phyloP scores from a whole-genome alignment of 2,888 invertebrate genomes.

The Drosophila stalkeri region DNA sequence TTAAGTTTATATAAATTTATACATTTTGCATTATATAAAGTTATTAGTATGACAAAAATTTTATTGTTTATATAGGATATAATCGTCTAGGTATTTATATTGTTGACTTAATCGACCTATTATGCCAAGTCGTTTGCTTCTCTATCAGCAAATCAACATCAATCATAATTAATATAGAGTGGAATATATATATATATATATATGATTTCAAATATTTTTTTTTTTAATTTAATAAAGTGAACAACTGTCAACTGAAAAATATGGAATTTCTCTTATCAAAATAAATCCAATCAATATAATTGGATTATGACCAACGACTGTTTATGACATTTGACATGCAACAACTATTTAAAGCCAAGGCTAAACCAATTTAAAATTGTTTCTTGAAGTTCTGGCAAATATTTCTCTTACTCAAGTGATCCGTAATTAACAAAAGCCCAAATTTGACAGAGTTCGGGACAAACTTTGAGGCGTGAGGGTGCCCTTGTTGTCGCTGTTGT shows the following conservation, averaged over 20 bases:
- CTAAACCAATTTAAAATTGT: constrained; percentile 25
- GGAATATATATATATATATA: too few relatives aligned
- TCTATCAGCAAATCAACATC: too few relatives aligned
- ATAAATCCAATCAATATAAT: constrained; percentile 7
- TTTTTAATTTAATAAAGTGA: too few relatives aligned
- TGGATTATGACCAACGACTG: constrained; percentile 5
- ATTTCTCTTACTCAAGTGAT: constrained; percentile 22
- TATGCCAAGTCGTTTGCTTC: too few relatives aligned
- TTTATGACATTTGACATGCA: constrained; percentile 25
- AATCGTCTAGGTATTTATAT: too few relatives aligned
- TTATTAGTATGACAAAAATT: too few relatives aligned
- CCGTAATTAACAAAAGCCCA: constrained; percentile 32
- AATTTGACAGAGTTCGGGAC: constrained; percentile 17
- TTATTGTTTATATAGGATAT: too few relatives aligned
- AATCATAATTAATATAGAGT: too few relatives aligned
- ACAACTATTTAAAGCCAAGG: neutral
- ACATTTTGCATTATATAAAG: too few relatives aligned
- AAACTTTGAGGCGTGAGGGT: constrained; percentile 3
- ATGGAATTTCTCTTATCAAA: neutral
- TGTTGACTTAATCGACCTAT: too few relatives aligned
- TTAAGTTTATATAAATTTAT: too few relatives aligned
- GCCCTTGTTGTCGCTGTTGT: neutral
- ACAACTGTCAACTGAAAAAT: neutral
- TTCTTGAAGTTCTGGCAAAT: constrained; percentile 16
- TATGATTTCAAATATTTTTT: too few relatives aligned